Percentiles rank a stretch among this genome's conserved stretches.
phyloP scores from a whole-genome alignment of 2,888 invertebrate species.

The Drosophila aldrichi region DNA sequence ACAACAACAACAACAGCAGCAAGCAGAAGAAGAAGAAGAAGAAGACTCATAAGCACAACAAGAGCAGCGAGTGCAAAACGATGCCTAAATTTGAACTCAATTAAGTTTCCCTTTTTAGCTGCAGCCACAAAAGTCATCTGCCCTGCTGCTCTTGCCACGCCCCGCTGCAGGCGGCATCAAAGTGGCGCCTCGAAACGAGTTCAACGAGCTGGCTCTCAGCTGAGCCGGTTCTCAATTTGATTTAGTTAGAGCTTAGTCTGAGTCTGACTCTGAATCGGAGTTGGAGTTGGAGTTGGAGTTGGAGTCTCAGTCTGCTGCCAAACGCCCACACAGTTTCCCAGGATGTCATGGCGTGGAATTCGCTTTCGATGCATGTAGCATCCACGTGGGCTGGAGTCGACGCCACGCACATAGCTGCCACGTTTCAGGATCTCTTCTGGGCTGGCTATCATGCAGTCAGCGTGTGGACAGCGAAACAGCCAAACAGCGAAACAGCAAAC shows the following conservation, averaged over 20 bases:
- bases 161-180: conserved; percentile 5
- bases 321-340: conserved; percentile 72
- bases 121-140: conserved; percentile 20
- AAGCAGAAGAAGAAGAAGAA: conserved; percentile 13
- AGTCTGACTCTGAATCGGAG: neutral
- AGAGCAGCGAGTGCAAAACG: conserved; percentile 43
- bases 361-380: conserved; percentile 40
- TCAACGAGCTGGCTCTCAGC: conserved; percentile 22
- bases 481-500: conserved; percentile 63
- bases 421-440: conserved; percentile 17
- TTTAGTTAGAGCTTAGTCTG: conserved; percentile 53
- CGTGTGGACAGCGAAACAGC: conserved; percentile 67
- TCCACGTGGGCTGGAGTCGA: conserved; percentile 40
- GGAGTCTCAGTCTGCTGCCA: neutral
- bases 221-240: conserved; percentile 71
- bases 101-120: conserved; percentile 46
- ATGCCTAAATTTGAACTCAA: conserved; percentile 61
- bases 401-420: conserved; percentile 35
- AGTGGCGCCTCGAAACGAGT: conserved; percentile 67
- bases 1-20: conserved; percentile 16
- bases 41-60: conserved; percentile 15
- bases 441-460: conserved; percentile 62
- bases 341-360: conserved; percentile 68
- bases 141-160: conserved; percentile 7
- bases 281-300: neutral